Base-by-base conservation (phyloP, 2,113 vertebrate genomes). In the Electrona antarctica region DNA sequence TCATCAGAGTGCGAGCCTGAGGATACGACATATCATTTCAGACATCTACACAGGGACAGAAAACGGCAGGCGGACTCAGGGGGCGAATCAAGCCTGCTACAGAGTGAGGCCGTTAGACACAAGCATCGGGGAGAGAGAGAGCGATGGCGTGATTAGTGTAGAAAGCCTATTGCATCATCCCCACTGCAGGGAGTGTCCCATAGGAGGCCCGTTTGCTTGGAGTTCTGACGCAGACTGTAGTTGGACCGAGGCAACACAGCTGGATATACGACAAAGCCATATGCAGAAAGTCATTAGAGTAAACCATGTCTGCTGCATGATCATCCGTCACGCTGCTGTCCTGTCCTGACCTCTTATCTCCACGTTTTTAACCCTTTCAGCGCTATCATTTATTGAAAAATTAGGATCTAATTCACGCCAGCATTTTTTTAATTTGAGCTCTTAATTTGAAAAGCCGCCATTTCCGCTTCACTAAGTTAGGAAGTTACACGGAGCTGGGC, bases 21-120 rank as follows among this genome's bases (percentile, higher is more conserved):
- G 80, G 80, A 84, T 62, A 73, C 49, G 66, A 63, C 73, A 15
- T 52, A 45, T 60, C 70, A 21, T 77, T 73, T 82, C 61, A 79
- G 71, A 69, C 57, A 8, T 64, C 67, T 28, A 28, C 9, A 0
- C 64, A 71, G 51, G 54, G 76, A 46, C 8, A 6, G 69, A 60
- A 72, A 45, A 71, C 81, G 76, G 68, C 68, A 45, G 74, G 56
- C 73, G 76, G 59, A 7, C 29, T 76, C 69, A 15, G 45, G 60
- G 69, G 45, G 60, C 63, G 77, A 74, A 67, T 47, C 10, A 57
- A 77, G 63, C 60, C 33, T 54, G 10, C 14, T 21, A 15, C 46
- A 59, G 46, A 79, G 65, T 4, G 69, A 79, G 55, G 65, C 41
- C 8, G 15, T 62, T 6, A 66, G 67, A 73, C 9, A 41, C 33